These are phyloP conservation scores for Phenacoccus solenopsis DNA, from an alignment of 1,140 invertebrate genomes.

Conservation along the genomic window DNA sequence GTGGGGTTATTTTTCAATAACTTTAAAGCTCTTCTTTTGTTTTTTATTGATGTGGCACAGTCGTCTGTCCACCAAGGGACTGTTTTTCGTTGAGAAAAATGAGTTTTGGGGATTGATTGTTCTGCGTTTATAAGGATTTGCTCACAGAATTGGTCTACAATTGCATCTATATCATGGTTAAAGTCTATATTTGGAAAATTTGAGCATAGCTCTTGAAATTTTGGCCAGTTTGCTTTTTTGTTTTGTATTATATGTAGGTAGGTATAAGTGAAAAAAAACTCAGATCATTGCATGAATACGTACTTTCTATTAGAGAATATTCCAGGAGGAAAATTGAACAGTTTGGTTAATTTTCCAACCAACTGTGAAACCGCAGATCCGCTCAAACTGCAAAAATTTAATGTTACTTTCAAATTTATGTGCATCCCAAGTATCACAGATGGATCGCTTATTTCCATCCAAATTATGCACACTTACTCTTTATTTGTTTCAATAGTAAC, in stretches of 20 bases:
- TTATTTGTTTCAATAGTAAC: background rate
- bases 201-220: background rate
- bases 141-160: background rate
- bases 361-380: background rate
- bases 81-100: background rate
- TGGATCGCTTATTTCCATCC: too few species aligned
- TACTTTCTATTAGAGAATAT: background rate
- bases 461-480: background rate
- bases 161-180: conserved; percentile 10
- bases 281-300: too few species aligned
- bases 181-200: background rate
- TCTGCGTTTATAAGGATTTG: background rate
- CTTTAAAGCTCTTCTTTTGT: background rate
- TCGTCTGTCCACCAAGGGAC: conserved; percentile 13
- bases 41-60: background rate
- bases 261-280: too few species aligned
- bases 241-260: too few species aligned
- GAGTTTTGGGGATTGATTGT: background rate
- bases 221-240: conserved; percentile 4
- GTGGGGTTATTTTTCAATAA: background rate
- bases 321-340: background rate
- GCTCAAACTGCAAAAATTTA: background rate
- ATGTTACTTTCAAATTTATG: too few species aligned
- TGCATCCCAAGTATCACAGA: too few species aligned
- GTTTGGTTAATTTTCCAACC: background rate